Conservation (phyloP, 2,797 vertebrate species). For the Emys orbicularis region DNA sequence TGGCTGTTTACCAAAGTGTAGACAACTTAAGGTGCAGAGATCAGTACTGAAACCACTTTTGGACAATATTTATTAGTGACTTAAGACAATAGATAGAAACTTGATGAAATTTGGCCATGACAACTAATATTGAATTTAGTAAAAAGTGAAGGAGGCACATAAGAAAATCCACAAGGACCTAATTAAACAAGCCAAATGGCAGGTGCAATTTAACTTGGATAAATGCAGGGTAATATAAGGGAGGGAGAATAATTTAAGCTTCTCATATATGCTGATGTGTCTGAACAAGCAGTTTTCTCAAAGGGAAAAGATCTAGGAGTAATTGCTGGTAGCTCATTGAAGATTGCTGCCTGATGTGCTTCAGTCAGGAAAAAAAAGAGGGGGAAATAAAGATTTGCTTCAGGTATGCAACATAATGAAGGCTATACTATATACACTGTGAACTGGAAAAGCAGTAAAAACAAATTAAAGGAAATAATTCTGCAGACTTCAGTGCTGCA, state of each 20-base stretch:
- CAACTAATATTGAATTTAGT: rapidly evolving
- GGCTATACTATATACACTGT: neutral
- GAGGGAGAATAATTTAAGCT: neutral
- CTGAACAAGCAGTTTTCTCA: neutral
- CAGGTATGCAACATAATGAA: conserved; percentile 1
- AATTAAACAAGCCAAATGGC: neutral
- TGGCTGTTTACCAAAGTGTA: neutral
- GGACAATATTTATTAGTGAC: neutral
- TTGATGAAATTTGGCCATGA: neutral
- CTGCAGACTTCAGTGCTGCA: neutral
- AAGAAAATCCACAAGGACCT: neutral
- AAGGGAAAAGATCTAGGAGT: neutral
- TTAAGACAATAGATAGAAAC: neutral
- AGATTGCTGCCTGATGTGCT: neutral
- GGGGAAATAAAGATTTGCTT: neutral
- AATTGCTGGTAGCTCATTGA: neutral
- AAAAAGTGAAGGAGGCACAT: neutral
- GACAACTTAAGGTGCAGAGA: neutral
- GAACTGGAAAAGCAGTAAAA: conserved; percentile 9
- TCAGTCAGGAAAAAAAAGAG: neutral
- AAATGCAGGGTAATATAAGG: neutral
- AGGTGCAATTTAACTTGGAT: neutral
- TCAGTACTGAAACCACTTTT: neutral
- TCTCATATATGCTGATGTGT: neutral
- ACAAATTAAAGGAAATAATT: conserved; percentile 38